Evolutionary conservation across 2,888 invertebrate genomes (phyloP).

Genomic region (Philhelius pedissequus): DNA sequence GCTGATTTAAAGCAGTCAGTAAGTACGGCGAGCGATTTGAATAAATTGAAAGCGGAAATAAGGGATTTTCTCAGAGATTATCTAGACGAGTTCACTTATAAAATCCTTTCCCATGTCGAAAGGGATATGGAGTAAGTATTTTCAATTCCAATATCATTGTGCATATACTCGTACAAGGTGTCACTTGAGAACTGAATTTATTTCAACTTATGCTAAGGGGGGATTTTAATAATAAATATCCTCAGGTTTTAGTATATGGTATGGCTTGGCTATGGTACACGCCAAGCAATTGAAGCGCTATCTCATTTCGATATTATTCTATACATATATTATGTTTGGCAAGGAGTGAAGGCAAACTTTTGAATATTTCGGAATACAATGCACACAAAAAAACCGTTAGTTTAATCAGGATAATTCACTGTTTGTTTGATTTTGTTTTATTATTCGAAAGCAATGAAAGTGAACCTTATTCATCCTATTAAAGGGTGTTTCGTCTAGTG

Average conservation of each 20-base stretch:
- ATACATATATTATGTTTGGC: background rate
- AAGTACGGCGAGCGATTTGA: slow-evolving; percentile 73
- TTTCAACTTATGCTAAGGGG: background rate
- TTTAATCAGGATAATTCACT: background rate
- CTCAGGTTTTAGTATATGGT: background rate
- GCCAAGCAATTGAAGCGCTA: background rate
- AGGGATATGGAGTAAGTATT: slow-evolving; percentile 78
- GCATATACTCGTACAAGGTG: slow-evolving; percentile 4
- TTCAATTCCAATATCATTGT: background rate
- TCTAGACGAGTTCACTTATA: slow-evolving; percentile 78
- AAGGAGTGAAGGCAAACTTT: background rate
- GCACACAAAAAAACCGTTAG: background rate
- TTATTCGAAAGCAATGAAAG: background rate
- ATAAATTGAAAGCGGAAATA: slow-evolving; percentile 76
- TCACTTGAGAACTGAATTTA: slow-evolving; percentile 14
- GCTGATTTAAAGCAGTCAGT: slow-evolving; percentile 70
- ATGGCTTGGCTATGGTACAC: background rate
- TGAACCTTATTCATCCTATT: background rate
- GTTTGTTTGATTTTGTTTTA: background rate
- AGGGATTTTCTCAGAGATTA: slow-evolving; percentile 74
- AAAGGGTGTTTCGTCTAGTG: too few species aligned
- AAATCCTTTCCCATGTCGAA: slow-evolving; percentile 78
- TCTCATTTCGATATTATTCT: background rate
- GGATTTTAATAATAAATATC: slow-evolving; percentile 9
- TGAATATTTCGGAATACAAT: background rate